Conservation (phyloP, 2,888 invertebrate genomes). For the Acanthosepion esculentum region DNA sequence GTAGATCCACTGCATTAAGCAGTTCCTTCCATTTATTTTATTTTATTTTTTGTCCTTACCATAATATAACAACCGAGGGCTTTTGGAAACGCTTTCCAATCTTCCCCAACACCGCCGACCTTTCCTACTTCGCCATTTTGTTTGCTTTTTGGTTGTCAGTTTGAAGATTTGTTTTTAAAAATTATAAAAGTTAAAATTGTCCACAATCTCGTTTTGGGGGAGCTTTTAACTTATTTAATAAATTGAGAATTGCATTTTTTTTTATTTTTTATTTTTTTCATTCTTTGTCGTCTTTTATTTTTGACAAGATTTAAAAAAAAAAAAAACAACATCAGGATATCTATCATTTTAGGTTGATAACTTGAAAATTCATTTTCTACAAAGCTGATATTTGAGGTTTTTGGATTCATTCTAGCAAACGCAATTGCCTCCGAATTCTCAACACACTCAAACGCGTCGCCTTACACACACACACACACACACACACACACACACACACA, state of each 20-base stretch:
- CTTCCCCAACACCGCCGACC: not conserved
- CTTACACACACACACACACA: too few species aligned
- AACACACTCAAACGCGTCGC: not conserved
- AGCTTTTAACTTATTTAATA: not conserved
- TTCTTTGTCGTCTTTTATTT: too few species aligned
- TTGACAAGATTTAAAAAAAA: not conserved
- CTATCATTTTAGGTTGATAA: not conserved
- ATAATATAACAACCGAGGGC: not conserved
- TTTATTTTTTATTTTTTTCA: too few species aligned
- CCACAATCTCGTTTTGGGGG: not conserved
- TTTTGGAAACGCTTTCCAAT: not conserved
- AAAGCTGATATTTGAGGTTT: too few species aligned
- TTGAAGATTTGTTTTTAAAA: too few species aligned
- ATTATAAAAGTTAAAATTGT: not conserved
- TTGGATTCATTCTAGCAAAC: not conserved
- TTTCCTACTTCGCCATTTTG: not conserved
- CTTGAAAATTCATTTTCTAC: not conserved
- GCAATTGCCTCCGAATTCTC: too few species aligned
- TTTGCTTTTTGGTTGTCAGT: too few species aligned
- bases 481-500: too few species aligned
- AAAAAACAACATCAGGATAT: not conserved
- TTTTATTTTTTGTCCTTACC: not conserved
- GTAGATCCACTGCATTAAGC: not conserved
- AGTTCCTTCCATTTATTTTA: not conserved
- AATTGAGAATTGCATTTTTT: not conserved